Evolutionary conservation across 2,888 invertebrate species (phyloP).

Genomic region (Drosophila affinis): DNA sequence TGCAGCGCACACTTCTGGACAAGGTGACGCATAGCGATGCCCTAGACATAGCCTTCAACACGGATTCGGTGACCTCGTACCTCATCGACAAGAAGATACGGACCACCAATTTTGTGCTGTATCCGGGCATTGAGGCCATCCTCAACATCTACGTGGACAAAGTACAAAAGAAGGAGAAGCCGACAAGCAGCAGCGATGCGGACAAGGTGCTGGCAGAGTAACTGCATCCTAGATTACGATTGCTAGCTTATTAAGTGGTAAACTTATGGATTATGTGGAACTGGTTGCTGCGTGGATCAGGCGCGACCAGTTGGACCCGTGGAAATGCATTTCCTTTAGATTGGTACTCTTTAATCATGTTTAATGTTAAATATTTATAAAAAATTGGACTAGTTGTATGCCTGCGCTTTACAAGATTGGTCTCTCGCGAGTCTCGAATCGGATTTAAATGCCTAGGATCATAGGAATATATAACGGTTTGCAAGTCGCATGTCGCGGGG

Average conservation of each 20-base stretch:
- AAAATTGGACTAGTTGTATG: slow-evolving; percentile 70
- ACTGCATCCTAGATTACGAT: slow-evolving; percentile 5
- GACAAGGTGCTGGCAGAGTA: slow-evolving; percentile 14
- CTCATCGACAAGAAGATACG: slow-evolving; percentile 82
- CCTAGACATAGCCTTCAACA: slow-evolving; percentile 85
- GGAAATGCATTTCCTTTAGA: not conserved
- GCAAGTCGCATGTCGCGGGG: slow-evolving; percentile 15
- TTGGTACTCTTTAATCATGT: slow-evolving; percentile 36
- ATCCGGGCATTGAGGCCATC: slow-evolving; percentile 84
- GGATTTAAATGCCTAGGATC: slow-evolving; percentile 68
- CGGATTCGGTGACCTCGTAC: slow-evolving; percentile 81
- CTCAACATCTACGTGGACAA: slow-evolving; percentile 82
- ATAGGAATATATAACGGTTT: slow-evolving; percentile 52
- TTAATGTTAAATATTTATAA: slow-evolving; percentile 72
- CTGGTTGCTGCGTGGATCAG: not conserved
- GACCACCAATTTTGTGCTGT: slow-evolving; percentile 81
- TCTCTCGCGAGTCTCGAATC: slow-evolving; percentile 22
- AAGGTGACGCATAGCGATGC: slow-evolving; percentile 85
- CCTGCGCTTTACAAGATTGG: slow-evolving; percentile 56
- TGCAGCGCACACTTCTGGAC: slow-evolving; percentile 85
- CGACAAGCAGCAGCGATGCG: slow-evolving; percentile 32
- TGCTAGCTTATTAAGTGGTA: not conserved
- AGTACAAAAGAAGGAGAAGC: slow-evolving; percentile 64
- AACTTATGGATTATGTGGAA: not conserved
- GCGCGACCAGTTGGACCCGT: no score